Evolutionary conservation across 2,888 invertebrate genomes (phyloP), one percentile per base, ranked within the genome.

Genomic region (Pseudococcus jackbeardsleyi): DNA sequence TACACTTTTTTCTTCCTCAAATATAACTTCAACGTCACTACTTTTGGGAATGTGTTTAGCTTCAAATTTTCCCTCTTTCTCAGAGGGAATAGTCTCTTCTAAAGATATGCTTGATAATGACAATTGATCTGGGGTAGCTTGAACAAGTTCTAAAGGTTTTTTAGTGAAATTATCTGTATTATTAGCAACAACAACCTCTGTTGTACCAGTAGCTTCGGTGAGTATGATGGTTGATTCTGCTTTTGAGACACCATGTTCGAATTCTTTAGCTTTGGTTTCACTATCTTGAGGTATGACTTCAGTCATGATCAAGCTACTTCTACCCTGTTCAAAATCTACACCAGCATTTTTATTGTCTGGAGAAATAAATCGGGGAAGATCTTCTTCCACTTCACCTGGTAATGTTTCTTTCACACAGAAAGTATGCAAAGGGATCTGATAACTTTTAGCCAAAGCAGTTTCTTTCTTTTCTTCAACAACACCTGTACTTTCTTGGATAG

Each of bases 1-100:
- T 82, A 96, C 90, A 90, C 94, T 91, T 92, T 94, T 93, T 90
- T 92, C 93, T 92, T 92, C 93, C 91, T 92, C 93, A 91, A 93
- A 94, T 48, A 90, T 92, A 48, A 93, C 90, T 15, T 84, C 87
- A 22, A 84, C 19, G 48, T 89, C 54, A 42, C 82, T 68, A 33
- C 22, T 26, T n/a, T 79, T 88, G 15, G 86, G 89, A 15, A 11
- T 77, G 11, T 46, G 72, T 48, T 68, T 39, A 22, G 48, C 50
- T 84, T 89, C 39, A 46, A 94, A 92, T 88, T 91, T 89, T 82
- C 91, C 91, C 90, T 93, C 92, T 89, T 91, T 91, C 90, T 94
- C 94, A 2, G 92, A 92, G n/a, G 91, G 93, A 5, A 93, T 92
- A 19, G 92, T 91, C 88, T 92, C 90, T 48, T 89, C 88, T 33